A percentile compares a stretch with the other conserved stretches of the same genome.
phyloP scores from a whole-genome alignment of 2,113 vertebrate genomes.

The Dipodomys merriami region DNA sequence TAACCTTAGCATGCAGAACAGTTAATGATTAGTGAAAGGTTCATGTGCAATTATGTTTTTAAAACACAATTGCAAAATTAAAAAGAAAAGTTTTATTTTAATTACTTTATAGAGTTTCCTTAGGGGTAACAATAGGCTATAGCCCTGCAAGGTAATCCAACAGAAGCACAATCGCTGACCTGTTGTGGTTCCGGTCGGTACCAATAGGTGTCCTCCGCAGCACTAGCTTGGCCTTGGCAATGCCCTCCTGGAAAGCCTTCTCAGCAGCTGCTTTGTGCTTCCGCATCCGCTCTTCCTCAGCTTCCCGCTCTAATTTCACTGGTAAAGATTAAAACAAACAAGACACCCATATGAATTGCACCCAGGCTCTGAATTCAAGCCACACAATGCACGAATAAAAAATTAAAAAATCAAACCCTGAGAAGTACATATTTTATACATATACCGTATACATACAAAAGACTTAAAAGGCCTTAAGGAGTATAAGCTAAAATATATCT shows the following conservation, averaged over 20 bases:
- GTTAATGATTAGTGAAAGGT: constrained; percentile 24
- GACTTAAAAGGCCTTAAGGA: no score
- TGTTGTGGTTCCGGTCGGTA: constrained; percentile 97
- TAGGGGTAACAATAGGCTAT: background rate
- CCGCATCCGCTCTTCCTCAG: constrained; percentile 94
- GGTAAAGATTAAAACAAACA: constrained; percentile 39
- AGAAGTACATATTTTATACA: no score
- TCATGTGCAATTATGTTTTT: background rate
- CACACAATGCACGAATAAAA: no score
- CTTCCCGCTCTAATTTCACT: constrained; percentile 96
- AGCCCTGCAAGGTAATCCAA: background rate
- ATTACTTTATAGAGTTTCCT: background rate
- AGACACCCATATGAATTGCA: background rate
- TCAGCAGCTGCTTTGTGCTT: constrained; percentile 93
- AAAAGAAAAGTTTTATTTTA: background rate
- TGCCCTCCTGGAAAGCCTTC: constrained; percentile 95
- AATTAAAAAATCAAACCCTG: no score
- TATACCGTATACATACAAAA: no score
- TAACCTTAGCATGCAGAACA: background rate
- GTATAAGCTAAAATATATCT: no score
- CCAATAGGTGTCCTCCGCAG: constrained; percentile 93
- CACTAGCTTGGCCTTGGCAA: constrained; percentile 93
- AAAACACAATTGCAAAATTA: background rate
- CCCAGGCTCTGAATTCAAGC: background rate
- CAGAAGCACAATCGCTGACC: constrained; percentile 80